Percentiles rank a stretch among this genome's conserved stretches.
Evolutionary conservation across 1,140 invertebrate genomes (phyloP).

Genomic region (Portunus trituberculatus): DNA sequence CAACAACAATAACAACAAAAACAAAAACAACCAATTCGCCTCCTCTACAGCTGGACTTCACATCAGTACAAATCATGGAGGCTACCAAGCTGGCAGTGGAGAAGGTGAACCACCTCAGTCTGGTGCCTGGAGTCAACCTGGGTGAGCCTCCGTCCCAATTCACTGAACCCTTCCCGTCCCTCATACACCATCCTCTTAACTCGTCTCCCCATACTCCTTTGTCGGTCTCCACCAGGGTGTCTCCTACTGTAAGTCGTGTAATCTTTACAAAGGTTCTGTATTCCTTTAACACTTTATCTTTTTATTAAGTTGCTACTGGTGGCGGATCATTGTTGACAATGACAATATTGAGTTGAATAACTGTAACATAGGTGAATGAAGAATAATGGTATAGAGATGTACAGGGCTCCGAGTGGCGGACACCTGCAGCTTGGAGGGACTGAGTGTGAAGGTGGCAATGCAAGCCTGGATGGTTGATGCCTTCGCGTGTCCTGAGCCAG

Average conservation of each 20-base stretch:
- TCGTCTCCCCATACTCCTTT: not conserved
- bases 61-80: conserved; percentile 51
- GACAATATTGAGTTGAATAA: too few relatives aligned
- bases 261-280: too few relatives aligned
- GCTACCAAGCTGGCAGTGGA: conserved; percentile 52
- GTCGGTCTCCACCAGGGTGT: not conserved
- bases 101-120: conserved; percentile 31
- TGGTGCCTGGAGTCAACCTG: not conserved
- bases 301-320: too few relatives aligned
- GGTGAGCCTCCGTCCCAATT: not conserved
- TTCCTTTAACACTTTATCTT: too few relatives aligned
- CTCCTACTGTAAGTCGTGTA: too few relatives aligned
- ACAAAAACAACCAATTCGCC: not conserved
- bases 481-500: not conserved
- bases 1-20: not conserved
- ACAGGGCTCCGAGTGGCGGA: conserved; percentile 13
- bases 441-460: not conserved
- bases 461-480: not conserved
- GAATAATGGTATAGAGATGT: too few relatives aligned
- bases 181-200: not conserved
- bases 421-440: not conserved
- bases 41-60: conserved; percentile 25
- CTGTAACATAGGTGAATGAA: too few relatives aligned
- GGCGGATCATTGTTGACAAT: too few relatives aligned
- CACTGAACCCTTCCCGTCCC: not conserved